Evolutionary conservation across 2,888 invertebrate species (phyloP).

Genomic region (Gonocerus acuteangulatus): DNA sequence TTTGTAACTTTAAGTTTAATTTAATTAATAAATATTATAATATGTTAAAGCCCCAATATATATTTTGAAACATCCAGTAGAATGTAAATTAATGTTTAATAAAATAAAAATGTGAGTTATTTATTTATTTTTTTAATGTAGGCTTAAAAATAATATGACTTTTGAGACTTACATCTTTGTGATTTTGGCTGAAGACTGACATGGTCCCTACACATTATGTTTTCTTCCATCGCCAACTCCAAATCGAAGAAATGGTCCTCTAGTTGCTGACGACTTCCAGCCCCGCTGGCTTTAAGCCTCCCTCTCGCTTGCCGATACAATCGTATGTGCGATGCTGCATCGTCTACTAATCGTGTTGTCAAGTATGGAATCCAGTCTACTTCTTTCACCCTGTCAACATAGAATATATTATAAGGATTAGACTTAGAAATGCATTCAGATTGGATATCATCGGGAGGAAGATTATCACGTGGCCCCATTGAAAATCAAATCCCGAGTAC

Average conservation of each 20-base stretch:
- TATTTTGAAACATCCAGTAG: too few relatives aligned
- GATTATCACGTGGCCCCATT: too few relatives aligned
- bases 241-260: constrained; percentile 81
- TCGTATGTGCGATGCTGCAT: constrained; percentile 80
- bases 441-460: background rate
- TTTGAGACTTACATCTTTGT: constrained; percentile 30
- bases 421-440: background rate
- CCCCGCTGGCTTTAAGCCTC: constrained; percentile 28
- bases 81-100: too few relatives aligned
- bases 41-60: too few relatives aligned
- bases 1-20: too few relatives aligned
- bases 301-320: constrained; percentile 71
- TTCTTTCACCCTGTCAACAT: constrained; percentile 62
- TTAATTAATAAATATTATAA: too few relatives aligned
- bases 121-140: too few relatives aligned
- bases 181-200: constrained; percentile 50
- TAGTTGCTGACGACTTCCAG: constrained; percentile 43
- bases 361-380: constrained; percentile 86
- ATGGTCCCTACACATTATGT: constrained; percentile 66
- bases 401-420: background rate
- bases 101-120: too few relatives aligned
- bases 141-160: too few relatives aligned
- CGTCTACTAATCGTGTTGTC: constrained; percentile 80
- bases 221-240: constrained; percentile 79
- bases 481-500: too few relatives aligned